Evolutionary conservation across 92 coral and sea anemone genomes (phyloP).

Genomic region (Siderastrea siderea): DNA sequence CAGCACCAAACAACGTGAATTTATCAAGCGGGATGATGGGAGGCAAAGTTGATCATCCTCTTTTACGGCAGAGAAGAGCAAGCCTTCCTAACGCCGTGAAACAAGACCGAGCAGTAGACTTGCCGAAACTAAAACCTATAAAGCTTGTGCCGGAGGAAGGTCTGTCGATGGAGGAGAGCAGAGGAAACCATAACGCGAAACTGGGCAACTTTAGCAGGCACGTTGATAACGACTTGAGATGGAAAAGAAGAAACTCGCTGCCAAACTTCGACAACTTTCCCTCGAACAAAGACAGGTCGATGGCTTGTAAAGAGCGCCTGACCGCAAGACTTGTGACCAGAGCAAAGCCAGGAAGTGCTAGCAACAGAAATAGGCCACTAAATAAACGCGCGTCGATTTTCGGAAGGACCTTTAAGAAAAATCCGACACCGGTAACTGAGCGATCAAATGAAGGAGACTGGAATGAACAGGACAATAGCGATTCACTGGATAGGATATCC

Average conservation of each 20-base stretch:
- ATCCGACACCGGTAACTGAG: conserved; percentile 13
- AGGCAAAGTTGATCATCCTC: conserved; percentile 11
- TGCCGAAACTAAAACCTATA: conserved; percentile 1
- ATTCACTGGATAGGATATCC: conserved; percentile 3
- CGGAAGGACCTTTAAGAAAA: conserved; percentile 8
- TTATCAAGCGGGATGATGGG: neutral
- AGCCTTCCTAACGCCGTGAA: conserved; percentile 2
- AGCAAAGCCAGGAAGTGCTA: neutral
- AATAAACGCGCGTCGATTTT: neutral
- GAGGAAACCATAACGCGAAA: neutral
- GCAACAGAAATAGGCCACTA: neutral
- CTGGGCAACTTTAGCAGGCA: conserved; percentile 9
- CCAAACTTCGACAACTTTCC: conserved; percentile 38
- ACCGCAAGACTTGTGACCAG: conserved; percentile 3
- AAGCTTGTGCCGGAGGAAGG: neutral
- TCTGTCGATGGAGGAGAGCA: neutral
- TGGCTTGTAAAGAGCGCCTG: conserved; percentile 21
- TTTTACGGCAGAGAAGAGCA: conserved; percentile 11
- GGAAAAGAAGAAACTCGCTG: conserved; percentile 41
- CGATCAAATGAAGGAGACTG: conserved; percentile 1
- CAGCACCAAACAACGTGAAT: neutral
- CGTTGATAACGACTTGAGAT: neutral
- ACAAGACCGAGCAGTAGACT: neutral
- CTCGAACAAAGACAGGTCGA: neutral
- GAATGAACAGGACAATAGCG: neutral